Base-by-base conservation (phyloP, 1,140 invertebrate genomes). In the Ganaspis sp. region DNA sequence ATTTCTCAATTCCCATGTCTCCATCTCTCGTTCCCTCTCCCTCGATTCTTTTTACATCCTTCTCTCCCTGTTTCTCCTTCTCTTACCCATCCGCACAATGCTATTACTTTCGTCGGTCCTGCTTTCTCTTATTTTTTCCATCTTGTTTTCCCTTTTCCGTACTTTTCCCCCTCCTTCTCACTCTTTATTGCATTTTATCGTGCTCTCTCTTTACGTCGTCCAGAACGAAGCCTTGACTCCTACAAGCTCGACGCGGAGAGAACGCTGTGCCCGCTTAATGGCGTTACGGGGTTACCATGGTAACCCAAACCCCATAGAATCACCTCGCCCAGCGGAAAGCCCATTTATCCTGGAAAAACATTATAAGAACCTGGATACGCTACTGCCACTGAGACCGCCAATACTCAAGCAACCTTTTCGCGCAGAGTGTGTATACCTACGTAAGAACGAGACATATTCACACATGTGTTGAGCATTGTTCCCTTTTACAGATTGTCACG, bases 301-400 rank as follows among this genome's bases (percentile, higher is more conserved):
- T 79, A 76, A 91, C 89, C 70, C 82, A 86, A 88, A 87, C 87
- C 88, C 88, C 88, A 86, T 87, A 82, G 88, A 89, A 89, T 84
- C 84, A 82, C 77, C 83, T 84, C 83, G 72, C 82, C 78, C 75
- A 73, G 81, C 84, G 88, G 85, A 91, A 90, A 91, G 87, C 86
- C 87, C 89, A 91, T 91, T 91, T 91, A 91, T 91, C 86, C 87
- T 90, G 87, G 87, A 90, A 91, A 91, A 91, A 91, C 89, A 91
- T 91, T 90, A 90, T 89, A 90, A 90, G 88, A 90, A 87, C 80
- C 71, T 72, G 75, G 76, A 80, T 83, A 81, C 78, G 75, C 73
- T n/a, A 76, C 74, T 81, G 76, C 69, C 69, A 79, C 81, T 79
- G 70, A 70, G 45, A 72, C 79, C 81, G 73, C 81, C 79, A 81